phyloP scores from a whole-genome alignment of 2,797 vertebrate species.

The Oreochromis mossambicus region DNA sequence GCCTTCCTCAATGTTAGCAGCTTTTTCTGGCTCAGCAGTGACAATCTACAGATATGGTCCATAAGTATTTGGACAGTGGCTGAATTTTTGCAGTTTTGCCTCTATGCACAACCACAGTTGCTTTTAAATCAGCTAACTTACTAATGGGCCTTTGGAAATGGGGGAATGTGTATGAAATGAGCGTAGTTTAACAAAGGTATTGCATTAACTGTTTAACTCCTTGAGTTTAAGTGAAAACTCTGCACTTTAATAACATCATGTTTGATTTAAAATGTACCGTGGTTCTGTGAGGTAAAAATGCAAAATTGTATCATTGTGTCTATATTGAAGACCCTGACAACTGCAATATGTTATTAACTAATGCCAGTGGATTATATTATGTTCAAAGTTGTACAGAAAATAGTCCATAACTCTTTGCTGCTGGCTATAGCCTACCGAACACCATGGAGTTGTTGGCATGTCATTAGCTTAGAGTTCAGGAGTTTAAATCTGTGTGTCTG shows the following conservation, averaged over 20 bases:
- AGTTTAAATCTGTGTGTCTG: conserved; percentile 7
- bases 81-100: neutral
- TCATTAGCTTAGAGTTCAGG: neutral
- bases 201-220: neutral
- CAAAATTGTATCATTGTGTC: neutral
- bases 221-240: neutral
- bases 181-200: neutral
- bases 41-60: neutral
- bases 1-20: neutral
- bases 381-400: neutral
- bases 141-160: neutral
- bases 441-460: neutral
- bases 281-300: neutral
- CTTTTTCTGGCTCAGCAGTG: neutral
- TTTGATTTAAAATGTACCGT: neutral
- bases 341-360: neutral
- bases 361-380: neutral
- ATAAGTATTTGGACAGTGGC: neutral
- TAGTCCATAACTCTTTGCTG: neutral
- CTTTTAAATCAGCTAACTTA: neutral
- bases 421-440: neutral
- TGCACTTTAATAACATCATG: neutral
- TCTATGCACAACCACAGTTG: neutral
- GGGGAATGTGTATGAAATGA: neutral
- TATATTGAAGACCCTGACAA: neutral